Evolutionary conservation across 2,797 vertebrate genomes (phyloP), one percentile per base, ranked within the genome.

Genomic region (Anguilla anguilla): DNA sequence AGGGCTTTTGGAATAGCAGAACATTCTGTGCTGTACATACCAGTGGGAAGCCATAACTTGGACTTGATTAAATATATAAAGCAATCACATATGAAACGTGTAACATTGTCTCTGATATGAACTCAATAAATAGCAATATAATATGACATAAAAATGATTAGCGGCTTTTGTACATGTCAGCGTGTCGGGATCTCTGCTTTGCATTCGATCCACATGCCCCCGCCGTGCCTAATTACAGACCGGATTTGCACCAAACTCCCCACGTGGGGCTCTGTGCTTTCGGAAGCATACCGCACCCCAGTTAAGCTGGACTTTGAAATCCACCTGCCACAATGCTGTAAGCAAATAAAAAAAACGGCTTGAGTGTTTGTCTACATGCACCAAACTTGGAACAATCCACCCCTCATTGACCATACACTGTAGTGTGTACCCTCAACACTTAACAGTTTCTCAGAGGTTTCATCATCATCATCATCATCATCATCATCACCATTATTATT

Each of bases 111-210:
- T 87, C 90, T 85, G 1, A 51, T 57, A 77, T 86, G 88, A 89
- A 89, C 91, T 90, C 87, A 86, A 90, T 90, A 74, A 89, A 90
- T 90, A 88, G 89, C 83, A 87, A 84, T 86, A 85, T 17, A 53
- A 77, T 35, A 59, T 83, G 39, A 86, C 85, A 85, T 83, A 88
- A 87, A 86, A 85, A 88, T 35, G 87, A 88, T 90, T 89, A 86
- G 85, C 35, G 51, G 77, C 86, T 88, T 84, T 55, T 89, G 90
- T 61, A 87, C 67, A 89, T 86, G 83, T 84, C 25, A 69, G 88
- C 89, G 90, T 85, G 55, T 87, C 82, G 61, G 51, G 31, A 17
- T n/a, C 51, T 59, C 9, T 9, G 85, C 61, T 43, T 85, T n/a
- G 0, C 22, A 7, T 39, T 82, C 22, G 46, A 82, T 51, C 46